A percentile compares a stretch with the other conserved stretches of the same genome.
Evolutionary conservation across 2,113 vertebrate genomes (phyloP).

Genomic region (Embiotoca jacksoni): DNA sequence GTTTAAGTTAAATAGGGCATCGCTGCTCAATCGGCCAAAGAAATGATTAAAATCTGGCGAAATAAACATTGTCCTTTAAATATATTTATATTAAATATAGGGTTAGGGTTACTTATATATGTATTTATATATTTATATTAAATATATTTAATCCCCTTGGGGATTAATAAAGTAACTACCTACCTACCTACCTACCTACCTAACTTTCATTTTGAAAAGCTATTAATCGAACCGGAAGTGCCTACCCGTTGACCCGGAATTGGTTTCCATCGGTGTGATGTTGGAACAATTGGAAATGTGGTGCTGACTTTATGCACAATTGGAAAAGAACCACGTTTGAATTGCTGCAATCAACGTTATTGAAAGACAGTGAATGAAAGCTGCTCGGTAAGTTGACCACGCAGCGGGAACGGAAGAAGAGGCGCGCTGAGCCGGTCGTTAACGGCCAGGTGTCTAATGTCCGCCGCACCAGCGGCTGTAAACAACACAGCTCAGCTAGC

Average conservation of each 20-base stretch:
- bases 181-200: too few species aligned
- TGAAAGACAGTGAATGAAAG: not conserved
- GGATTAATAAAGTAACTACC: too few species aligned
- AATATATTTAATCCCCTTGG: not conserved
- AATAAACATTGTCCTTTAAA: too few species aligned
- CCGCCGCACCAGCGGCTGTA: slow-evolving; percentile 42
- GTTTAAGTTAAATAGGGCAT: too few species aligned
- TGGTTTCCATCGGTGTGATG: slow-evolving; percentile 24
- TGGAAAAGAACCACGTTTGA: not conserved
- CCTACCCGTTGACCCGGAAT: not conserved
- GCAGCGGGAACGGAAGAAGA: too few species aligned
- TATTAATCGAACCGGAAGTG: slow-evolving; percentile 34
- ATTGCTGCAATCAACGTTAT: not conserved
- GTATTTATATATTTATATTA: too few species aligned
- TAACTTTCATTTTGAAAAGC: slow-evolving; percentile 32
- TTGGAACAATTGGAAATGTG: not conserved
- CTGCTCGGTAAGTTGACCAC: slow-evolving; percentile 50
- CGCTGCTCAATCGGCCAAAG: too few species aligned
- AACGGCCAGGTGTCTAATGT: slow-evolving; percentile 47
- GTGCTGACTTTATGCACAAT: not conserved
- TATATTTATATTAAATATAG: too few species aligned
- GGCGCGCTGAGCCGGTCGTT: not conserved
- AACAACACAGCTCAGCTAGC: slow-evolving; percentile 21
- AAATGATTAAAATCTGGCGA: too few species aligned
- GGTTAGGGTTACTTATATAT: too few species aligned